phyloP scores from a whole-genome alignment of 1,140 invertebrate genomes.

The Pseudomyrmex sp. region DNA sequence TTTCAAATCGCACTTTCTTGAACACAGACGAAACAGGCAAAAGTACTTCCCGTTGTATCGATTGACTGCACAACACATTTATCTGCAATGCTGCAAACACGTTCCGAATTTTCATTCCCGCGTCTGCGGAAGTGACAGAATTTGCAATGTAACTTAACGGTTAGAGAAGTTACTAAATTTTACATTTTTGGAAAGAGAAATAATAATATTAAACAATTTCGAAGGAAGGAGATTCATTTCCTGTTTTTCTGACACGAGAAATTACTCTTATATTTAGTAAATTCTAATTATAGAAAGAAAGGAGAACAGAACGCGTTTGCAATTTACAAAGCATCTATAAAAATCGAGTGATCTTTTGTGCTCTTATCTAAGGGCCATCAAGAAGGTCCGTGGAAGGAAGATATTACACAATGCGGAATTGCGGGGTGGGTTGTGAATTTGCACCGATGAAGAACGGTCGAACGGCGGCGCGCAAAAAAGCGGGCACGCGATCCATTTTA shows the following conservation, averaged over 20 bases:
- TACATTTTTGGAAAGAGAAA: too few relatives aligned
- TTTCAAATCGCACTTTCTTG: not conserved
- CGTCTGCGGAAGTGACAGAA: not conserved
- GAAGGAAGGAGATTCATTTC: too few relatives aligned
- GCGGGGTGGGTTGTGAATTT: slow-evolving; percentile 43
- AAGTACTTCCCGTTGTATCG: not conserved
- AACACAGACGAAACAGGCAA: not conserved
- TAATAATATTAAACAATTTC: too few relatives aligned
- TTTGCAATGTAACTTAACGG: too few relatives aligned
- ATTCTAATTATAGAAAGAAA: too few relatives aligned
- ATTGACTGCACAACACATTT: slow-evolving; percentile 8
- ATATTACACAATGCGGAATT: slow-evolving; percentile 21
- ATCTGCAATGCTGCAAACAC: slow-evolving; percentile 24
- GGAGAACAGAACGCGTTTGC: too few relatives aligned
- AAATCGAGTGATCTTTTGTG: slow-evolving; percentile 43
- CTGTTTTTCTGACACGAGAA: too few relatives aligned
- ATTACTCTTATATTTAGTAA: too few relatives aligned
- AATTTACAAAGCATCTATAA: slow-evolving; percentile 57
- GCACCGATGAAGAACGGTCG: slow-evolving; percentile 58
- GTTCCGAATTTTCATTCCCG: not conserved
- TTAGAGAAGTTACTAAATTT: too few relatives aligned
- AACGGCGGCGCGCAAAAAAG: slow-evolving; percentile 55
- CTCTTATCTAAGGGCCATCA: slow-evolving; percentile 6
- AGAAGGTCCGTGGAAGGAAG: not conserved
- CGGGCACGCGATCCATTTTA: slow-evolving; percentile 73